phyloP scores from a whole-genome alignment of 64 coral and sea anemone species.

The Montipora cactus region DNA sequence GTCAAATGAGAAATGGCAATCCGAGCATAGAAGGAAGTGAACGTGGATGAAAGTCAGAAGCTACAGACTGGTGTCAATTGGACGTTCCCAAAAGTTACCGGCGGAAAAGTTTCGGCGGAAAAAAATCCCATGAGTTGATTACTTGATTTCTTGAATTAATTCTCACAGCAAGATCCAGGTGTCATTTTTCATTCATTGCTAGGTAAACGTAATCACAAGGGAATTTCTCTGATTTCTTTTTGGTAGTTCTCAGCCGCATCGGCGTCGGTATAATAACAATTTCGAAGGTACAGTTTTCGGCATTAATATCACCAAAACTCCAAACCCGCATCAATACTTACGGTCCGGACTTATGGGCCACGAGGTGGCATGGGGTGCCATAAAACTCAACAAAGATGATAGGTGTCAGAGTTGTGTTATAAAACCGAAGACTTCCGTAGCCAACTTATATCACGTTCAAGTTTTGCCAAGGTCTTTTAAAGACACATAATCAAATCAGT shows the following conservation, averaged over 20 bases:
- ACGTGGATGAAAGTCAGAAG: too few relatives aligned
- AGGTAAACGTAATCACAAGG: background rate
- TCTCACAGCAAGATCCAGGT: too few relatives aligned
- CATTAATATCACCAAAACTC: background rate
- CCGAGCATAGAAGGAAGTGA: too few relatives aligned
- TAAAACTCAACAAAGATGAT: background rate
- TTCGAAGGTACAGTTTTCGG: background rate
- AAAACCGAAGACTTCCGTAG: background rate
- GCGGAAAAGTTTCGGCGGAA: too few relatives aligned
- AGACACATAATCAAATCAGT: background rate
- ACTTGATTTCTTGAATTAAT: background rate
- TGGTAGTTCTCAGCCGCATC: background rate
- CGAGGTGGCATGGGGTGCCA: background rate
- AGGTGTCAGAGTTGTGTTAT: background rate
- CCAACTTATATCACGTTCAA: slow-evolving; percentile 1
- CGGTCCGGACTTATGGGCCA: background rate
- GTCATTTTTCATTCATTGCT: too few relatives aligned
- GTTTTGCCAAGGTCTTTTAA: background rate
- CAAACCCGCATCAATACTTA: background rate
- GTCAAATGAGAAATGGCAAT: too few relatives aligned
- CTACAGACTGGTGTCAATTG: too few relatives aligned
- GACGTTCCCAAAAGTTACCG: too few relatives aligned
- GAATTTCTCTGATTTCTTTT: slow-evolving; percentile 22
- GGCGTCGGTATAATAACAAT: slow-evolving; percentile 1
- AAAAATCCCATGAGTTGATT: too few relatives aligned